Conservation (phyloP, 53 echinoderm and acorn worm species). For the Patiria pectinifera region DNA sequence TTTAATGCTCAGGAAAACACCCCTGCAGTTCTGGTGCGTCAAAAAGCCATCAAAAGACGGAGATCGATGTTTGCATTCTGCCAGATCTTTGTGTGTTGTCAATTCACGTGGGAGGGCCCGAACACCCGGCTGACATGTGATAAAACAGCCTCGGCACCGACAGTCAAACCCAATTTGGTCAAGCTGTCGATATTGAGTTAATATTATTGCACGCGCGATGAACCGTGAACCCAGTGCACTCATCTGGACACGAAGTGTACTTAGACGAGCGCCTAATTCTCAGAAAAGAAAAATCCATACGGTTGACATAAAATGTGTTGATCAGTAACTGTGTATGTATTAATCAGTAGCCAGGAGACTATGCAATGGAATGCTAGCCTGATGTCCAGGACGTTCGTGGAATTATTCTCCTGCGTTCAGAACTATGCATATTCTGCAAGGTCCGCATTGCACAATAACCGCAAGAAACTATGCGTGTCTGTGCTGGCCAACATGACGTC, state of each 20-base stretch:
- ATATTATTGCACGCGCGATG: conserved; percentile 1
- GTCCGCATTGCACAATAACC: background rate
- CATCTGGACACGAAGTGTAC: background rate
- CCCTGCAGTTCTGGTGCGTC: background rate
- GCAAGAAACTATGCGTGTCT: background rate
- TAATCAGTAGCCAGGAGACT: background rate
- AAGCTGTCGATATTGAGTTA: background rate
- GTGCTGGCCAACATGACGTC: background rate
- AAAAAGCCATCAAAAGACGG: background rate
- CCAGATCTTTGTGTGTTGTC: background rate
- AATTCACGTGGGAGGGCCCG: background rate
- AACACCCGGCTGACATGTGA: background rate
- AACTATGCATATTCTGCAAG: background rate
- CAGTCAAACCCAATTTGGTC: background rate
- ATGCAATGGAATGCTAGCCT: background rate
- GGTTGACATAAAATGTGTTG: background rate
- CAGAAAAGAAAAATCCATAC: background rate
- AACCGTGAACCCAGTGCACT: background rate
- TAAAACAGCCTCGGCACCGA: background rate
- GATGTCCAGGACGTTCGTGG: background rate
- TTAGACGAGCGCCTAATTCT: background rate
- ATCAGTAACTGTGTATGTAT: background rate
- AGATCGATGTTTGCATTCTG: background rate
- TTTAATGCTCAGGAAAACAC: background rate
- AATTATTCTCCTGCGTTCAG: background rate